These are phyloP conservation scores for Onychorhynchus coronatus DNA, from an alignment of 2,113 vertebrate species.

Conservation along the genomic window DNA sequence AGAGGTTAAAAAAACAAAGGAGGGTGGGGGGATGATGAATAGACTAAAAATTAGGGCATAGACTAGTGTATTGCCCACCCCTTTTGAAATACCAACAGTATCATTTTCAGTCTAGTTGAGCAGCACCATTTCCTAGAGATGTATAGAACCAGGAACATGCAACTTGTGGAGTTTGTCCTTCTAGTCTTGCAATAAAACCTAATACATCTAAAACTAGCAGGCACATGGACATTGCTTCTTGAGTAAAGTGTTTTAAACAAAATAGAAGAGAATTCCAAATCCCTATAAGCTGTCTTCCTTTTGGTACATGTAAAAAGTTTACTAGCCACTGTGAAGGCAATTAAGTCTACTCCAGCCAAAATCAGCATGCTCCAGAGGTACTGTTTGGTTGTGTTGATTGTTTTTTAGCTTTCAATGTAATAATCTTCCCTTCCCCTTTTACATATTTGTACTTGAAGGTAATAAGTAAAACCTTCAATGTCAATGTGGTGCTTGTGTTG, in stretches of 20 bases:
- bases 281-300: background rate
- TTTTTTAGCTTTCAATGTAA: background rate
- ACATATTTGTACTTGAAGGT: background rate
- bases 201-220: background rate
- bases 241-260: background rate
- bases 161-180: background rate
- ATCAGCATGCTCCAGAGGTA: background rate
- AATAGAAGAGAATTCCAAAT: background rate
- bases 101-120: background rate
- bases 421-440: background rate
- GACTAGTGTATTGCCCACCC: fast-evolving
- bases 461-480: background rate
- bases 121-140: background rate
- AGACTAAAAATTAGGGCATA: background rate
- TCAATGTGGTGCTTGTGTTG: background rate
- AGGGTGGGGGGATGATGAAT: fast-evolving
- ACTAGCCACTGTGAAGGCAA: background rate
- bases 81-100: background rate
- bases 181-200: background rate
- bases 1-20: background rate
- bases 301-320: background rate
- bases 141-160: background rate
- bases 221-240: background rate
- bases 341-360: background rate
- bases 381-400: background rate